A percentile compares a stretch with the other conserved stretches of the same genome.
These are phyloP conservation scores for Recurvirostra avosetta DNA, from an alignment of 2,113 vertebrate genomes.

Conservation along the genomic window DNA sequence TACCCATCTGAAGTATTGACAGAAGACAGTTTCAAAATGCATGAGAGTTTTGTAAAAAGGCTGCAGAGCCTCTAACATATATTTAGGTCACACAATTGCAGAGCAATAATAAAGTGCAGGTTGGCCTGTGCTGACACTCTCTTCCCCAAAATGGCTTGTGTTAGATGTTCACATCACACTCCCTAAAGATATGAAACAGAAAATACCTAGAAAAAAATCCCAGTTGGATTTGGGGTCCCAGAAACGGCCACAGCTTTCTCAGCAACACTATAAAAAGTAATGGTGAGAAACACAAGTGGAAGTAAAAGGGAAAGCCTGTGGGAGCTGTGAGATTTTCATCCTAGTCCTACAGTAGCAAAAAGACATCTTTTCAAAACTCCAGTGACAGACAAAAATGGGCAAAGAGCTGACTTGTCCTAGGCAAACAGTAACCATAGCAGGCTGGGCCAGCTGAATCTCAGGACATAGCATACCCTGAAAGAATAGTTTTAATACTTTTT, in stretches of 20 bases:
- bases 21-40: not conserved
- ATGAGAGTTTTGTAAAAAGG: not conserved
- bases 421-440: not conserved
- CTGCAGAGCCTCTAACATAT: not conserved
- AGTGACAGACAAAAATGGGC: not conserved
- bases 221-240: not conserved
- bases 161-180: not conserved
- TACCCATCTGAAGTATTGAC: not conserved
- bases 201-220: not conserved
- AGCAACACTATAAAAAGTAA: not conserved
- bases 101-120: not conserved
- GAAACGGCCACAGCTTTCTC: not conserved
- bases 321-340: not conserved
- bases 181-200: not conserved
- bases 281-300: not conserved
- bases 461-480: not conserved
- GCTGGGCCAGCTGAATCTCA: not conserved
- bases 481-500: not conserved
- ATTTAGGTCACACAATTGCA: slow-evolving; percentile 5
- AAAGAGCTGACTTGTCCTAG: not conserved
- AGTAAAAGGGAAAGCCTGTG: not conserved
- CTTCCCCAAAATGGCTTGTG: not conserved
- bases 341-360: not conserved
- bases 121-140: not conserved
- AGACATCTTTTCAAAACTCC: not conserved